Percentiles rank a stretch among this genome's conserved stretches.
phyloP scores from a whole-genome alignment of 2,113 vertebrate genomes.

The Myotis brandtii region DNA sequence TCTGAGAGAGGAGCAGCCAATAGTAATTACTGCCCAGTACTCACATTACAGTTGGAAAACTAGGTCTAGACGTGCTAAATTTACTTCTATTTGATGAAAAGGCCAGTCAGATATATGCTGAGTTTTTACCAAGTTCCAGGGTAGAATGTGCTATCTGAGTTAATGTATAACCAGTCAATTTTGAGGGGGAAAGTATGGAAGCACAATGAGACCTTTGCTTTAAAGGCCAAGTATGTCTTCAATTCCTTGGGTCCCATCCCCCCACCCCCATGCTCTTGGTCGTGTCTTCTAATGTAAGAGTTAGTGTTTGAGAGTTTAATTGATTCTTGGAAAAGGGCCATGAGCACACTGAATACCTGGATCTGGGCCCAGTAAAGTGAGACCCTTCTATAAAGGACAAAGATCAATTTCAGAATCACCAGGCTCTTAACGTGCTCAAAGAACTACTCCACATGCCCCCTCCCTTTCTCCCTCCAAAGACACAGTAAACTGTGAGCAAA shows the following conservation, averaged over 20 bases:
- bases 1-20: slow-evolving; percentile 13
- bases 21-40: slow-evolving; percentile 4
- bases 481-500: not conserved
- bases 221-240: slow-evolving; percentile 7
- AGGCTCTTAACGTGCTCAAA: not conserved
- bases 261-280: not conserved
- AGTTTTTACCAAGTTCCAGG: slow-evolving; percentile 46
- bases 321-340: not conserved
- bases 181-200: not conserved
- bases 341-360: not conserved
- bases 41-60: slow-evolving; percentile 54
- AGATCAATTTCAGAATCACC: slow-evolving; percentile 31
- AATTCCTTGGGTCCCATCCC: not conserved
- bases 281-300: slow-evolving; percentile 10
- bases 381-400: slow-evolving; percentile 22
- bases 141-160: not conserved
- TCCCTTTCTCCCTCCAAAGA: slow-evolving; percentile 31
- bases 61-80: slow-evolving; percentile 21
- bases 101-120: not conserved
- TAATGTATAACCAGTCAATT: slow-evolving; percentile 5
- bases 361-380: not conserved
- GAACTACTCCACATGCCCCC: not conserved
- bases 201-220: slow-evolving; percentile 2
- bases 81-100: slow-evolving; percentile 53
- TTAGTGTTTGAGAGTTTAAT: not conserved